A percentile compares a stretch with the other conserved stretches of the same genome.
Evolutionary conservation across 2,113 vertebrate genomes (phyloP).

Genomic region (Panurus biarmicus): DNA sequence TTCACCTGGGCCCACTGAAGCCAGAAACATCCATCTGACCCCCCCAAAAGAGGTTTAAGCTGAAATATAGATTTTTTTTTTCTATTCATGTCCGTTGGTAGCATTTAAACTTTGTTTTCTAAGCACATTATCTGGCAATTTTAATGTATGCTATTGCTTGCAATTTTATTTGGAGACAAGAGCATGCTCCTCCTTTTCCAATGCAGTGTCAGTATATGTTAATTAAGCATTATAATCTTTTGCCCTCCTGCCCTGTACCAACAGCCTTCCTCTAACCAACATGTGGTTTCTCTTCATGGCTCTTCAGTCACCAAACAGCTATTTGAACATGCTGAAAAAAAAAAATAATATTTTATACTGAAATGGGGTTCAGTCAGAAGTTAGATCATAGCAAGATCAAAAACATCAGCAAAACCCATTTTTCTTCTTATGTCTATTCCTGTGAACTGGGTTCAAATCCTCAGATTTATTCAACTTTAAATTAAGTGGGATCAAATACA

Average conservation of each 20-base stretch:
- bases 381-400: background rate
- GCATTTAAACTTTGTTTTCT: background rate
- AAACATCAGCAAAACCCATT: background rate
- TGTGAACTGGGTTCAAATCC: background rate
- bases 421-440: background rate
- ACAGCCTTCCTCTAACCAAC: background rate
- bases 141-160: background rate
- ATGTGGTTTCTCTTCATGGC: background rate
- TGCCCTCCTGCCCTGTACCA: background rate
- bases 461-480: background rate
- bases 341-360: background rate
- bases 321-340: background rate
- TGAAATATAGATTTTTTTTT: background rate
- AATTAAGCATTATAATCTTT: background rate
- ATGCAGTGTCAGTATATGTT: background rate
- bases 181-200: background rate
- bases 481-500: background rate
- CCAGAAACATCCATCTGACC: background rate
- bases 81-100: background rate
- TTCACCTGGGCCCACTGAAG: background rate
- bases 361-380: background rate
- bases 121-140: background rate
- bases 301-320: background rate
- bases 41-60: background rate
- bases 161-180: background rate